These are phyloP conservation scores for Glossosoma conforme DNA, from an alignment of 1,140 invertebrate species.

Conservation along the genomic window DNA sequence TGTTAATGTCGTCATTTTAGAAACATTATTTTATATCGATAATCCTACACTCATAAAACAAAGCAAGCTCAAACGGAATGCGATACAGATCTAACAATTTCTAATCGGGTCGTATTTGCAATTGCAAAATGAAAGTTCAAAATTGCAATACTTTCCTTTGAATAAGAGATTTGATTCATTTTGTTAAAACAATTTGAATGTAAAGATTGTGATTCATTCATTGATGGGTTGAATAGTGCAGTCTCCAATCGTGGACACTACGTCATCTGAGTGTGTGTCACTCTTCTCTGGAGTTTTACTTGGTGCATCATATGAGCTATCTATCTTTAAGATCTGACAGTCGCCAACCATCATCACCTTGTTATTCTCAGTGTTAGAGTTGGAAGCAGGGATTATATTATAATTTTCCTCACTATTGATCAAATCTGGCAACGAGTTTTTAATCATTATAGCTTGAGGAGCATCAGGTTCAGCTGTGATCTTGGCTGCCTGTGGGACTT, in stretches of 20 bases:
- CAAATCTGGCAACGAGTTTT: neutral
- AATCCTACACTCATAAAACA: too few species aligned
- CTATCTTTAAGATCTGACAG: constrained; percentile 45
- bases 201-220: neutral
- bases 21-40: too few species aligned
- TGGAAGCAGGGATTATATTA: neutral
- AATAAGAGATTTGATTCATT: neutral
- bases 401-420: constrained; percentile 8
- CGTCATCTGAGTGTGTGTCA: constrained; percentile 16
- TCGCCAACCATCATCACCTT: constrained; percentile 46
- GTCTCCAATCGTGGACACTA: constrained; percentile 38
- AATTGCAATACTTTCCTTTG: neutral
- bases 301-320: constrained; percentile 11
- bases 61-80: too few species aligned
- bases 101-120: too few species aligned
- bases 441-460: neutral
- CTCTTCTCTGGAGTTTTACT: constrained; percentile 33
- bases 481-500: constrained; percentile 1
- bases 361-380: neutral
- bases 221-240: constrained; percentile 44
- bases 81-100: too few species aligned
- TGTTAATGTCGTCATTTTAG: too few species aligned
- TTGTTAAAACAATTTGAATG: neutral
- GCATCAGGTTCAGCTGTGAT: neutral
- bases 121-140: too few species aligned